Evolutionary conservation across 2,797 vertebrate genomes (phyloP).

Genomic region (Lagocephalus sceleratus): DNA sequence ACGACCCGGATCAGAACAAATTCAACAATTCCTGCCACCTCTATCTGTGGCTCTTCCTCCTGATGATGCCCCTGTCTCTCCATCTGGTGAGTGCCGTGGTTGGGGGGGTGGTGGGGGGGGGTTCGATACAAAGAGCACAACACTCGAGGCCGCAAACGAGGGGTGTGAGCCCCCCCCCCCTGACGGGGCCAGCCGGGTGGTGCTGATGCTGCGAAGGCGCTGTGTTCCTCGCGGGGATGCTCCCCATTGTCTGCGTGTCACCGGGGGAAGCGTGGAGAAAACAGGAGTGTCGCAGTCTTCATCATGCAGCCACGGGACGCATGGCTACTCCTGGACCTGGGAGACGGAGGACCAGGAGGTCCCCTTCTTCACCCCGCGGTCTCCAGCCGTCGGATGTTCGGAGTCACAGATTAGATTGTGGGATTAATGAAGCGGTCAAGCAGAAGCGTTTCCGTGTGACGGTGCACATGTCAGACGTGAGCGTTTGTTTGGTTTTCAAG

Average conservation of each 20-base stretch:
- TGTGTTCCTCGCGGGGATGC: slow-evolving; percentile 1
- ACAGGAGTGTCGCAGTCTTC: slow-evolving; percentile 73
- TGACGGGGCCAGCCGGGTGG: slow-evolving; percentile 18
- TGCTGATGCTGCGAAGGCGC: slow-evolving; percentile 15
- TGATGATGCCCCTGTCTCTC: slow-evolving; percentile 88
- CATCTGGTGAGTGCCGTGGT: slow-evolving; percentile 94
- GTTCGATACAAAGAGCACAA: slow-evolving; percentile 23
- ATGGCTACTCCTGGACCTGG: slow-evolving; percentile 59
- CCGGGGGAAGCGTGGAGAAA: slow-evolving; percentile 5
- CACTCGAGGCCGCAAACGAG: slow-evolving; percentile 58
- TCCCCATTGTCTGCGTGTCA: slow-evolving; percentile 22
- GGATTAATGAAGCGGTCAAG: too few relatives aligned
- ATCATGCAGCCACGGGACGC: slow-evolving; percentile 62
- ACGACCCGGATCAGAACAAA: slow-evolving; percentile 93
- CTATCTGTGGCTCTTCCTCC: slow-evolving; percentile 94
- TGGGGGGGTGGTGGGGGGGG: too few relatives aligned
- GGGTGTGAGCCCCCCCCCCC: slow-evolving; percentile 21
- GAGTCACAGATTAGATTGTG: too few relatives aligned
- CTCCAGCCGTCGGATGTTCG: too few relatives aligned
- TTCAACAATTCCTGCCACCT: slow-evolving; percentile 97
- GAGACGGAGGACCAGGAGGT: slow-evolving; percentile 23
- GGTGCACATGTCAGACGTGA: too few relatives aligned
- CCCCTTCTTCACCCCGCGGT: too few relatives aligned
- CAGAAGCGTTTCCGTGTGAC: too few relatives aligned
- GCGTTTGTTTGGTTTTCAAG: too few relatives aligned